Evolutionary conservation across 2,797 vertebrate genomes (phyloP), one percentile per base, ranked within the genome.

Genomic region (Sebastes goodei): DNA sequence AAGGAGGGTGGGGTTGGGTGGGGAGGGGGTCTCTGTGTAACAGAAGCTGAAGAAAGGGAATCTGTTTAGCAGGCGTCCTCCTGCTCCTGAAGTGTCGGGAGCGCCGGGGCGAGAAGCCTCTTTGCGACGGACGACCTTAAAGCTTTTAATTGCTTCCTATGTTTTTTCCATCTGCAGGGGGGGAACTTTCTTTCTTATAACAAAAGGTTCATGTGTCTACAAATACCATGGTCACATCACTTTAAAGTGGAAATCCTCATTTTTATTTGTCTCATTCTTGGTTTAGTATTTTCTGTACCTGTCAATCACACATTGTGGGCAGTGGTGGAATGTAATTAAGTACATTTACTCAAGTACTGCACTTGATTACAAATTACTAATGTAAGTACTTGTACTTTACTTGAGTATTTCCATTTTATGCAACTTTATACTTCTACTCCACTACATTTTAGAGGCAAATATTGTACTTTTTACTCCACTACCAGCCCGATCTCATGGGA

Each of bases 121-220:
- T 93, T 92, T 88, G 92, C 90, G 83, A 94, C 83, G 89, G 89
- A 92, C 83, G 93, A 93, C 94, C 84, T 87, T 32, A 6, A 81
- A 86, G 89, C 85, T 87, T 95, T 96, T 96, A 95, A 96, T 95
- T 95, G 93, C 95, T 96, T 97, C 94, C 95, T 95, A 90, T 96
- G 94, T 89, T 91, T 97, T 96, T 94, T 76, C 94, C 96, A 97
- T 96, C 93, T 96, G 96, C 94, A 85, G 92, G 82, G 78, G 84
- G 74, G 38, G 46, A 21, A 23, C 63, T 71, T 38, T 96, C 95
- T 95, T 89, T 81, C 23, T 29, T 10, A 20, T 21, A 42, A n/a
- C 25, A 33, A 63, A 72, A 75, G 72, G 57, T 46, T 75, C 21
- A 8, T 10, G 21, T 62, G 62, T 56, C 52, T 55, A 3, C 8